phyloP scores from a whole-genome alignment of 2,113 vertebrate species.

The Trichechus manatus region DNA sequence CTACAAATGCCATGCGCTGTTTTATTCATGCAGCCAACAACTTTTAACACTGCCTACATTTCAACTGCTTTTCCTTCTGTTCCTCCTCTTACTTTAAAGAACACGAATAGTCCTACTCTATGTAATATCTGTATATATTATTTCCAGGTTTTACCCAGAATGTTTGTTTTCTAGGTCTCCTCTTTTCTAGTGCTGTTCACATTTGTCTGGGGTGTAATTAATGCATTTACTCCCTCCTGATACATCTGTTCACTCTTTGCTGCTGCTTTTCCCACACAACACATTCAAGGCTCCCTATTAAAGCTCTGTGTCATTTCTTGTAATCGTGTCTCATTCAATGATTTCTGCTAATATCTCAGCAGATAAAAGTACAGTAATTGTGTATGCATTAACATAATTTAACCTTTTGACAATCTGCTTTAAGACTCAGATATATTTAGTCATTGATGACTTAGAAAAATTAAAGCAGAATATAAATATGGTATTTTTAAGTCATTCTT shows the following conservation, averaged over 20 bases:
- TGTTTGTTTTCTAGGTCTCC: neutral
- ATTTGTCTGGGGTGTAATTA: neutral
- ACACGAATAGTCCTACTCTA: neutral
- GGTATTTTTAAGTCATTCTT: neutral
- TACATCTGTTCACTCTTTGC: neutral
- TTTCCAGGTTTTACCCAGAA: neutral
- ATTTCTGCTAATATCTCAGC: neutral
- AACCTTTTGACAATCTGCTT: neutral
- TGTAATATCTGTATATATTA: neutral
- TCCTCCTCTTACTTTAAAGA: slow-evolving; percentile 16
- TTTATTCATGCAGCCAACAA: neutral
- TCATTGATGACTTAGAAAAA: slow-evolving; percentile 52
- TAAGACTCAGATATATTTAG: slow-evolving; percentile 18
- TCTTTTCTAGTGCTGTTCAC: neutral
- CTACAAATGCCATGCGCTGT: neutral
- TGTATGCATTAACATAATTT: neutral
- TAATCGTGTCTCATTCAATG: neutral
- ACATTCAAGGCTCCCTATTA: neutral
- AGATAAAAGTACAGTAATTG: neutral
- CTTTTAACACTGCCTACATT: neutral
- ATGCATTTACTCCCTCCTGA: neutral
- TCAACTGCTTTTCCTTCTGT: neutral
- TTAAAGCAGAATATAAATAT: slow-evolving; percentile 26
- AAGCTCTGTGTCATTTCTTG: neutral
- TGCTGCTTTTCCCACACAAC: neutral